Conservation (phyloP, 2,888 invertebrate species). For the Selenia dentaria region DNA sequence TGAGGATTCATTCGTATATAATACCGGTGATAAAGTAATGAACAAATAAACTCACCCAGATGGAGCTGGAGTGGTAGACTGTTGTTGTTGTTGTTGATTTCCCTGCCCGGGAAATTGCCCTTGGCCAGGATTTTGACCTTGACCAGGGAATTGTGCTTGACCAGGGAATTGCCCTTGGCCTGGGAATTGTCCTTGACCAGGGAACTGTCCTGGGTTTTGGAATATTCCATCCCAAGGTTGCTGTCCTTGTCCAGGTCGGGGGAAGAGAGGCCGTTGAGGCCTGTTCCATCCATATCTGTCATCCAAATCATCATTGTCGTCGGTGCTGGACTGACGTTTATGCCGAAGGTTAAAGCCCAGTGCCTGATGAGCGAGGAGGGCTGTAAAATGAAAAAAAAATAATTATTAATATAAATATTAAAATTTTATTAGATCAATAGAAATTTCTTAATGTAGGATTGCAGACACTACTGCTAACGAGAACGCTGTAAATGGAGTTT, state of each 20-base stretch:
- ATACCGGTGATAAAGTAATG: no score
- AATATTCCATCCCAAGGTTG: conserved; percentile 5
- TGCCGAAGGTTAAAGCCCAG: conserved; percentile 46
- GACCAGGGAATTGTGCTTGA: conserved; percentile 27
- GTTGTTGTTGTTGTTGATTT: conserved; percentile 15
- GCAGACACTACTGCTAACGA: no score
- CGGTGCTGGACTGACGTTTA: conserved; percentile 42
- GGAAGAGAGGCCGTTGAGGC: conserved; percentile 16
- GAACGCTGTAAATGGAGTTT: no score
- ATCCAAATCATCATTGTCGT: conserved; percentile 47
- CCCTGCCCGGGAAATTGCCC: not conserved
- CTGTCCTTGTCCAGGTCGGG: conserved; percentile 17
- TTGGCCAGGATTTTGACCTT: conserved; percentile 15
- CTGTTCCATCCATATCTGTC: conserved; percentile 58
- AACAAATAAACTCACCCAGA: conserved; percentile 30
- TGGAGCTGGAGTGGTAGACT: conserved; percentile 20
- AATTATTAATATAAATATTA: no score
- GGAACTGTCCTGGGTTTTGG: conserved; percentile 27
- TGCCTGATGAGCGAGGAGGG: conserved; percentile 41
- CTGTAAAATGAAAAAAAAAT: conserved; percentile 37
- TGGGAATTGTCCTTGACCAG: conserved; percentile 26
- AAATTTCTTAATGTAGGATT: no score
- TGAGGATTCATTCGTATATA: no score
- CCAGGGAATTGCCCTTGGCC: conserved; percentile 27
- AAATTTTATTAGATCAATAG: no score